Evolutionary conservation across 1,140 invertebrate genomes (phyloP).

Genomic region (Drosophila bipectinata): DNA sequence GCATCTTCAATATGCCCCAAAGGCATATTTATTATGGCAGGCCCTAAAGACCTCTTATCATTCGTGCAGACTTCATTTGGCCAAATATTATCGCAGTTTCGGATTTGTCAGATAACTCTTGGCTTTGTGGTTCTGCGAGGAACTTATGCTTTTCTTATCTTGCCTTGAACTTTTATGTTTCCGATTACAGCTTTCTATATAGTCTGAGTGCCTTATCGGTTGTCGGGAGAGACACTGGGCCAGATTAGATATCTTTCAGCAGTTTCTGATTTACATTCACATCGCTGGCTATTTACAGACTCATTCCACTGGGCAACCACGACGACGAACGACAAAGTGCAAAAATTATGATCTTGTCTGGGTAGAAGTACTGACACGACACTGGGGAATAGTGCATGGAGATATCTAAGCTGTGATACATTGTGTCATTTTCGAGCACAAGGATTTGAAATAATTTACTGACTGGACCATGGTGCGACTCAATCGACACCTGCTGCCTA

Average conservation of each 20-base stretch:
- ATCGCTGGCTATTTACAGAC: conserved; percentile 38
- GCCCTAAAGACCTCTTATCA: conserved; percentile 33
- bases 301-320: conserved; percentile 5
- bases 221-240: not conserved
- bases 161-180: conserved; percentile 41
- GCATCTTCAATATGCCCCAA: conserved; percentile 8
- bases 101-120: conserved; percentile 4
- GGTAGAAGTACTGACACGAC: conserved; percentile 17
- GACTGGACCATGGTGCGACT: conserved; percentile 85
- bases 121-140: not conserved
- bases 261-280: conserved; percentile 29
- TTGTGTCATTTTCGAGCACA: conserved; percentile 9
- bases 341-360: conserved; percentile 51
- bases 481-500: conserved; percentile 88
- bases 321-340: conserved; percentile 19
- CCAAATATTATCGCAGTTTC: conserved; percentile 9
- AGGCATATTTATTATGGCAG: conserved; percentile 39
- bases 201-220: conserved; percentile 36
- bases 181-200: conserved; percentile 20
- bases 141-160: conserved; percentile 27
- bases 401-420: conserved; percentile 59
- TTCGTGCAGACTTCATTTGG: not conserved
- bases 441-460: conserved; percentile 3
- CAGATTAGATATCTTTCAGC: conserved; percentile 47
- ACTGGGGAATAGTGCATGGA: conserved; percentile 31